Base-by-base conservation (phyloP, 2,113 vertebrate species). In the Camelus bactrianus region DNA sequence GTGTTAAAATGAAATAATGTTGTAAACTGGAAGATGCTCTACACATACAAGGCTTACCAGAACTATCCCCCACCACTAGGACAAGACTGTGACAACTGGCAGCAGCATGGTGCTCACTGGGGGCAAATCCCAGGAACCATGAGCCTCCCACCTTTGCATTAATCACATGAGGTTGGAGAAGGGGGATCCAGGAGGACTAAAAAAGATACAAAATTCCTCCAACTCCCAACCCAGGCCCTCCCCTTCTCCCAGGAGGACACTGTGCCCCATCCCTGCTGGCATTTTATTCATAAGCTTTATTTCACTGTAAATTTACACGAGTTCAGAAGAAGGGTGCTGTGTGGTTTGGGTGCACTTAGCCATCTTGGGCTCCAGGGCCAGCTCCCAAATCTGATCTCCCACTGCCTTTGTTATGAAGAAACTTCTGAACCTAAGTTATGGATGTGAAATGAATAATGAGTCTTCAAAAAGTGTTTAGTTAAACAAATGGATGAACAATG, bases 21-120 rank as follows among this genome's bases (percentile, higher is more conserved):
- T 28, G 24, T 54, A 8, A 81, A 46, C 19, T 0, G 4, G 35
- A 76, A 48, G 90, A 9, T 8, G 5, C 9, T 35, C 35, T 67
- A 13, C 24, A 42, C 69, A n/a, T 1, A 16, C 22, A 24, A 26
- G 35, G 1, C 35, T 15, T 1, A 11, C 11, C 2, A 3, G 46
- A 24, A 67, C 35, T 13, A 28, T 3, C 16, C 69, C 81, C n/a
- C 50, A 30, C 35, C 12, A 6, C 42, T 16, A 28, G 16, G 13
- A 17, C 30, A 30, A 83, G 28, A 17, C 10, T 1, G 48, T n/a
- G 60, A 72, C 3, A 26, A 32, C 28, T 0, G 26, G 46, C 16
- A 6, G 42, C 26, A 35, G 19, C 0, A 1, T 8, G 16, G 22
- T 6, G 24, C 19, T 81, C 38, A n/a, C 58, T 50, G 28, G 32